Percentiles rank a stretch among this genome's conserved stretches.
Conservation (phyloP, 2,797 vertebrate species). For the Syngnathus acus region DNA sequence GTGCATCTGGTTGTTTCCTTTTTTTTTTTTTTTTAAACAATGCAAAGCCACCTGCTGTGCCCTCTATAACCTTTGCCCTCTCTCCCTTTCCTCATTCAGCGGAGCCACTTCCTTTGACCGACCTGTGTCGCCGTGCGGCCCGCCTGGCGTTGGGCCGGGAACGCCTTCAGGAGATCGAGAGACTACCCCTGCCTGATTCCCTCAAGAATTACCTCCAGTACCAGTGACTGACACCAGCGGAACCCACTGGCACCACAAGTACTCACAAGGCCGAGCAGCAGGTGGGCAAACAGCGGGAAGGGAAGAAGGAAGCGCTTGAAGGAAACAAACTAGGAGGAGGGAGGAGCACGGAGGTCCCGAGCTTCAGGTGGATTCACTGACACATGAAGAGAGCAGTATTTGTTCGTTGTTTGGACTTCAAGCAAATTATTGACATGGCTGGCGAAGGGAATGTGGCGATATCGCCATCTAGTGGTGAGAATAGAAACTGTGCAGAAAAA, state of each 20-base stretch:
- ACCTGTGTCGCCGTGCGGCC: slow-evolving; percentile 90
- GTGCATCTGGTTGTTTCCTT: not conserved
- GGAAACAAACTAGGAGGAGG: not conserved
- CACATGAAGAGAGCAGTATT: slow-evolving; percentile 15
- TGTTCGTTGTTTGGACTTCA: slow-evolving; percentile 41
- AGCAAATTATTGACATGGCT: slow-evolving; percentile 58
- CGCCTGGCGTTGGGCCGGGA: slow-evolving; percentile 88
- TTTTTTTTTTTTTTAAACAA: not conserved
- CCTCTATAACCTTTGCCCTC: not conserved
- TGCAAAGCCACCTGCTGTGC: not conserved
- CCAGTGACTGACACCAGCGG: slow-evolving; percentile 72
- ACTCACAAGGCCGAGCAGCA: slow-evolving; percentile 14
- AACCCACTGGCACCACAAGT: slow-evolving; percentile 27
- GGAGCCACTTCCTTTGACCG: slow-evolving; percentile 94
- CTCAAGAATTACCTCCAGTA: slow-evolving; percentile 99
- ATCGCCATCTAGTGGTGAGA: slow-evolving; percentile 53
- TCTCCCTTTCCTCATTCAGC: slow-evolving; percentile 66
- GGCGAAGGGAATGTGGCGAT: slow-evolving; percentile 40
- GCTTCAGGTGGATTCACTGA: slow-evolving; percentile 17
- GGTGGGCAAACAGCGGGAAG: slow-evolving; percentile 9
- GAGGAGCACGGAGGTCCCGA: not conserved
- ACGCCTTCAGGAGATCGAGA: slow-evolving; percentile 85
- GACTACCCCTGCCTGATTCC: slow-evolving; percentile 90
- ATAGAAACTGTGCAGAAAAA: slow-evolving; percentile 36
- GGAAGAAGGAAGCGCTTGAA: slow-evolving; percentile 4